phyloP scores from a whole-genome alignment of 2,797 vertebrate species.

The Phrynocephalus forsythii region DNA sequence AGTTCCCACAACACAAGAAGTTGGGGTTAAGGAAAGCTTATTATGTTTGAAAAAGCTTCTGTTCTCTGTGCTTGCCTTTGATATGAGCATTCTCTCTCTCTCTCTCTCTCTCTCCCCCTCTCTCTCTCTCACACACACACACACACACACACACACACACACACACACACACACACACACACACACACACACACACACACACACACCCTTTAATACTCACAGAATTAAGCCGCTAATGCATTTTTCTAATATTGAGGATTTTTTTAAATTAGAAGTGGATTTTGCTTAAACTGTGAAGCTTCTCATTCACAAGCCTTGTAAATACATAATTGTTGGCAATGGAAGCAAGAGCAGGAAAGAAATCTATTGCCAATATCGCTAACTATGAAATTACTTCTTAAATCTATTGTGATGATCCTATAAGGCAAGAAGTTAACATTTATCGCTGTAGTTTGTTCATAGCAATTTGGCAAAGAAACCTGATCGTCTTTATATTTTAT shows the following conservation, averaged over 20 bases:
- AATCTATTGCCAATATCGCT: background rate
- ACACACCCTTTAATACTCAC: background rate
- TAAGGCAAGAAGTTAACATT: background rate
- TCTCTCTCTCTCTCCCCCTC: background rate
- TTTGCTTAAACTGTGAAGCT: background rate
- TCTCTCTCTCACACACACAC: no score
- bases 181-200: no score
- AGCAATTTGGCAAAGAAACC: background rate
- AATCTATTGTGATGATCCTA: background rate
- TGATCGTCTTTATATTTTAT: background rate
- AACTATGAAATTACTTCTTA: background rate
- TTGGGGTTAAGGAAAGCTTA: constrained; percentile 24
- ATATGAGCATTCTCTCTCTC: background rate
- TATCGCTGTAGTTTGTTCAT: background rate
- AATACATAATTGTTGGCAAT: background rate
- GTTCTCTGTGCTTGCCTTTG: constrained; percentile 15
- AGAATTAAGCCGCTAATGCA: constrained; percentile 39
- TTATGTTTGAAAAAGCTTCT: constrained; percentile 32
- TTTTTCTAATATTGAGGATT: background rate
- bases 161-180: no score
- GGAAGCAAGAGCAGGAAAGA: background rate
- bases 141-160: no score
- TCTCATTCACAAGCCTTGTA: background rate
- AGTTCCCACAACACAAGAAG: constrained; percentile 27
- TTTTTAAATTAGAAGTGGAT: background rate